Evolutionary conservation across 2,797 vertebrate genomes (phyloP).

Genomic region (Periparus ater): DNA sequence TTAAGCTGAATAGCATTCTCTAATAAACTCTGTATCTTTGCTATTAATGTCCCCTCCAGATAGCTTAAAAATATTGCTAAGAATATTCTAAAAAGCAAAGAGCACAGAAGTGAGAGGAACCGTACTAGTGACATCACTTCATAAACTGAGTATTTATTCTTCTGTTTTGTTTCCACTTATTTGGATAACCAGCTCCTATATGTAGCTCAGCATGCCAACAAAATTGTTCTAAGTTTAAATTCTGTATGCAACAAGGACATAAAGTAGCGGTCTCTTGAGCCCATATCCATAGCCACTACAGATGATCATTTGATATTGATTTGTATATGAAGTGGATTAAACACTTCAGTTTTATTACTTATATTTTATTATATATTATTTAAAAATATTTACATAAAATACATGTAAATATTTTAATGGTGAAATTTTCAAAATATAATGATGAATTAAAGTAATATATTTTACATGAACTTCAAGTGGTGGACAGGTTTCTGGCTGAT

Average conservation of each 20-base stretch:
- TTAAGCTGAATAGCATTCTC: not conserved
- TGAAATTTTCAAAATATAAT: not conserved
- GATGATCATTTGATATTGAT: not conserved
- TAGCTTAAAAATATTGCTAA: not conserved
- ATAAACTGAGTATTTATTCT: not conserved
- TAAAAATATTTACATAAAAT: too few species aligned
- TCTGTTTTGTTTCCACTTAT: not conserved
- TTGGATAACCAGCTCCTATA: not conserved
- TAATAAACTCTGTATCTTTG: not conserved
- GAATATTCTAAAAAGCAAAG: not conserved
- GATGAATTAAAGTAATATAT: not conserved
- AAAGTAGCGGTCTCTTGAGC: not conserved
- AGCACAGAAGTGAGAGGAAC: not conserved
- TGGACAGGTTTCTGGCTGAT: not conserved
- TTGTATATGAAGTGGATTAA: not conserved
- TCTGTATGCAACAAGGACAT: not conserved
- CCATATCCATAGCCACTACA: not conserved
- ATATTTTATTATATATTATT: too few species aligned
- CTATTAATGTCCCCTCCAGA: not conserved
- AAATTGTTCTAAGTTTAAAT: not conserved
- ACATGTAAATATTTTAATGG: not conserved
- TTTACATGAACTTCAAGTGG: not conserved
- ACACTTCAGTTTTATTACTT: not conserved
- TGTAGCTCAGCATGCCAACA: not conserved
- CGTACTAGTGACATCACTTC: not conserved